Base-by-base conservation (phyloP, 2,113 vertebrate species). In the Dissostichus mawsoni region DNA sequence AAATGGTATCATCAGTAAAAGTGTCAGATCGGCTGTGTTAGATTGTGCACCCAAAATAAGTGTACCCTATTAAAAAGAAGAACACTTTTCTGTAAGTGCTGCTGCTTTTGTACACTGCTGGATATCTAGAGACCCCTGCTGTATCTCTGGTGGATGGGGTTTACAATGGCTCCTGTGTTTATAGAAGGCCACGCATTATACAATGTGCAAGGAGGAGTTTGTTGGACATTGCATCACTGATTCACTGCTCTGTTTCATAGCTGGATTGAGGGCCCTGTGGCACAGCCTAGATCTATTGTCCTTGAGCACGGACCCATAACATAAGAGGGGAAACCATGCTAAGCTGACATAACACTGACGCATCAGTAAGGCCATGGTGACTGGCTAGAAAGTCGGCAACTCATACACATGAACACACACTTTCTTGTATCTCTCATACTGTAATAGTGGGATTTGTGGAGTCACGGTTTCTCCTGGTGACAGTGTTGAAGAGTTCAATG, bases 171-270 rank as follows among this genome's bases (percentile, higher is more conserved):
- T 55, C 14, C 68, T 67, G 64, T 74, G 80, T 83, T 78, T 75
- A 57, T 69, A 53, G 50, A 85, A 69, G 59, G 58, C n/a, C 69
- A 57, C 6, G 11, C 61, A 63, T 64, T 77, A n/a, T 77, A 66
- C 57, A 65, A 14, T 73, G 68, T 81, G 78, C 74, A 81, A 20
- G 44, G 41, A 86, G 63, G 72, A 78, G 73, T 33, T 44, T 71
- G 75, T 52, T 59, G 59, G 76, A 67, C 2, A 56, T 83, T 91
- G 63, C 83, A 74, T 90, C 85, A 87, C 55, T 81, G 57, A 57
- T 51, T 90, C 85, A 87, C 55, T 81, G 57, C 61, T 51, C 66
- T 83, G 69, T 84, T 81, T 85, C 80, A 86, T 36, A 66, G 78
- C 64, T 80, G 79, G 56, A 69, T 57, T 53, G 69, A 65, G 69